phyloP scores from a whole-genome alignment of 2,113 vertebrate genomes.

The Oreotrochilus melanogaster region DNA sequence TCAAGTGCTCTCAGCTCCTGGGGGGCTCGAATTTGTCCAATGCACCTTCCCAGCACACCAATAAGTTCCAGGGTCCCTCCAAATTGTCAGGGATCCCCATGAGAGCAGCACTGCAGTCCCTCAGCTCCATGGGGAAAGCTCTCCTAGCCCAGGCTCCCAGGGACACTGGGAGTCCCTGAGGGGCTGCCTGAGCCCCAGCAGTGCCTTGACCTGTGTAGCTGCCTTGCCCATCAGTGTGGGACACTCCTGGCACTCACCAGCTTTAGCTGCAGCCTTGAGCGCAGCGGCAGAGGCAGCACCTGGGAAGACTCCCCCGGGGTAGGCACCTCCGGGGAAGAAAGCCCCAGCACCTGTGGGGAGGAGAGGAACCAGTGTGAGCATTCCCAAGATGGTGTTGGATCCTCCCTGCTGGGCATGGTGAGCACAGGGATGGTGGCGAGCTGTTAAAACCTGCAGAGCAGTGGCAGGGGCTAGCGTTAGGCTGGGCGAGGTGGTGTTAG shows the following conservation, averaged over 20 bases:
- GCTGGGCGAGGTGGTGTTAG: background rate
- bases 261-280: slow-evolving; percentile 80
- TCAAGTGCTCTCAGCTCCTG: background rate
- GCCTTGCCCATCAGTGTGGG: fast-evolving
- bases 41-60: background rate
- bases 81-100: fast-evolving
- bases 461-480: background rate
- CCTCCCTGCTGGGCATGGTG: fast-evolving
- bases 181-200: background rate
- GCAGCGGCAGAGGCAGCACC: slow-evolving; percentile 58
- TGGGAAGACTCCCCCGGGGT: slow-evolving; percentile 44
- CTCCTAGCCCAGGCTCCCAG: background rate
- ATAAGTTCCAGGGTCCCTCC: fast-evolving
- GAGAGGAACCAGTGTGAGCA: background rate
- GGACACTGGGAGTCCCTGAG: background rate
- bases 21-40: background rate
- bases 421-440: background rate
- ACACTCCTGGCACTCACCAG: slow-evolving; percentile 65
- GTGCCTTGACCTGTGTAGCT: fast-evolving
- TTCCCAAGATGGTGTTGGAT: background rate
- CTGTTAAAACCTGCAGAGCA: fast-evolving
- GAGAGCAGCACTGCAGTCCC: background rate
- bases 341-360: background rate
- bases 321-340: slow-evolving; percentile 49
- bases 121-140: background rate